Base-by-base conservation (phyloP, 2,797 vertebrate species). In the Sphaeramia orbicularis region DNA sequence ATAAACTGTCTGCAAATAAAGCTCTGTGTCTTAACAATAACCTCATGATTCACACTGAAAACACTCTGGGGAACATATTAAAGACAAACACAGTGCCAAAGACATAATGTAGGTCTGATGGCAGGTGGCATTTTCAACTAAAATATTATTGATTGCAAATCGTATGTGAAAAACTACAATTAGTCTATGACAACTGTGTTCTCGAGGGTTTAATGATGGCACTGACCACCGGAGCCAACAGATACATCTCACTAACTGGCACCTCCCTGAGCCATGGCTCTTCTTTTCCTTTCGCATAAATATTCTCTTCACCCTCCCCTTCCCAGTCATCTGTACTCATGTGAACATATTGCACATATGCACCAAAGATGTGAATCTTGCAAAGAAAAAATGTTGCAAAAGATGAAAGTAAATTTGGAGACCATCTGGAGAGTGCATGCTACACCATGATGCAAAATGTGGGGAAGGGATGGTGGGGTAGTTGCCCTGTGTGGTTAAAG, bases 351-450 rank as follows among this genome's bases (percentile, higher is more conserved):
- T 87, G 86, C 84, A 89, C 83, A 47, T 30, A 81, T 47, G 68
- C 40, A 62, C 56, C 49, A 38, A 84, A 48, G 53, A 63, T 44
- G 72, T 70, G 74, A 74, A 66, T 63, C 51, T 84, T 54, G 83
- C 78, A 83, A 76, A 75, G 60, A 71, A 84, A 80, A 83, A 76
- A 76, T 67, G 65, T 48, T 62, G 83, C 85, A 74, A 61, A 82
- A 58, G 56, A 65, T 53, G 21, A 85, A 76, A 63, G 37, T 68
- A 83, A 79, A 80, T 37, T 16, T 65, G 64, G 66, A 80, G 71
- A 89, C 71, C 62, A 59, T 76, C 88, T 71, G 89, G 87, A 92
- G 38, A 95, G 94, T 93, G 94, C 96, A 97, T 96, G 96, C 96
- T 95, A 96, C 93, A 95, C 95, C 93, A 95, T 94, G 74, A 91